phyloP scores from a whole-genome alignment of 2,888 invertebrate species.

The Drosophila merina region DNA sequence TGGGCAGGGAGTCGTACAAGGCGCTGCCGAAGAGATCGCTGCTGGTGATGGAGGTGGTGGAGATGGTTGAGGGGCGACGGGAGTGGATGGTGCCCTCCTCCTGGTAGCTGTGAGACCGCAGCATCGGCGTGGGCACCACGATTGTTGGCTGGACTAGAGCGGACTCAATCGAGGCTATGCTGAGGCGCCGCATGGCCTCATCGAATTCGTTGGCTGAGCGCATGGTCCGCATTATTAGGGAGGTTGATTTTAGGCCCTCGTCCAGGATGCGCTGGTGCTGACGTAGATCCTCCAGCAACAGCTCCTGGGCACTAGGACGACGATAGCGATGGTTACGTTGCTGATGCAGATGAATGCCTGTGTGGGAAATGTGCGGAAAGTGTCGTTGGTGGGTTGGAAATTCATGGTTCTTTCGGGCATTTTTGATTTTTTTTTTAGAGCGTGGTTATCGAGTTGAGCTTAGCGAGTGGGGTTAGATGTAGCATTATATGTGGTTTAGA shows the following conservation, averaged over 20 bases:
- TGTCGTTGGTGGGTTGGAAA: slow-evolving; percentile 67
- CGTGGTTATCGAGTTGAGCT: slow-evolving; percentile 43
- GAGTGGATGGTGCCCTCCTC: slow-evolving; percentile 51
- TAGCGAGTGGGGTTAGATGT: slow-evolving; percentile 48
- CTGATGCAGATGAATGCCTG: slow-evolving; percentile 45
- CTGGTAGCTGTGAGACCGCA: slow-evolving; percentile 79
- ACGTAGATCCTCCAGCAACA: slow-evolving; percentile 76
- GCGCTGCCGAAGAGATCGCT: slow-evolving; percentile 59
- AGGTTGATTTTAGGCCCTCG: slow-evolving; percentile 83
- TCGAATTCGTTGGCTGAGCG: slow-evolving; percentile 83
- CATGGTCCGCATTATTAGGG: slow-evolving; percentile 83
- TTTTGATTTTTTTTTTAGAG: slow-evolving; percentile 17
- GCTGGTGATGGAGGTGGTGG: slow-evolving; percentile 66
- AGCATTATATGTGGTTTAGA: slow-evolving; percentile 49
- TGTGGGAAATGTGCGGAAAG: slow-evolving; percentile 72
- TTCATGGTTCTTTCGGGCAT: slow-evolving; percentile 16
- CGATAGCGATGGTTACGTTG: slow-evolving; percentile 48
- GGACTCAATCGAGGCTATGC: slow-evolving; percentile 81
- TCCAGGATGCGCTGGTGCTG: slow-evolving; percentile 80
- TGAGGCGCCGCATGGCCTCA: slow-evolving; percentile 83
- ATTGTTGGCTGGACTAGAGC: slow-evolving; percentile 69
- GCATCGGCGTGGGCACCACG: slow-evolving; percentile 73
- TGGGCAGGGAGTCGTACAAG: slow-evolving; percentile 61
- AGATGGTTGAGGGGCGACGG: slow-evolving; percentile 63
- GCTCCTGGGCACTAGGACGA: slow-evolving; percentile 74